Evolutionary conservation across 2,113 vertebrate species (phyloP).

Genomic region (Dasyornis broadbenti): DNA sequence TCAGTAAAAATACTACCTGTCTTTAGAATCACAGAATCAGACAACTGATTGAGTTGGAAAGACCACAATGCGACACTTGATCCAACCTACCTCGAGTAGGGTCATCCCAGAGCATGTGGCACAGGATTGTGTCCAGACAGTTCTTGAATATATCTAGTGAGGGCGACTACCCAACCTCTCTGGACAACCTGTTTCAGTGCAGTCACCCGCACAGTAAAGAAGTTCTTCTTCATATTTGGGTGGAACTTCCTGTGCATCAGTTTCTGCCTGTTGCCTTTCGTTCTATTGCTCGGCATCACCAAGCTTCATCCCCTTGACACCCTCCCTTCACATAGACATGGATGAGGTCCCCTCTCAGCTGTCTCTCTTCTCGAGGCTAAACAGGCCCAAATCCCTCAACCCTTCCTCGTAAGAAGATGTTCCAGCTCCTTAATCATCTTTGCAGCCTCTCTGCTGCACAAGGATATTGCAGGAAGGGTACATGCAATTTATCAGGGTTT

Average conservation of each 20-base stretch:
- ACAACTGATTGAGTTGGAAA: not conserved
- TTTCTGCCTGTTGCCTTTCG: not conserved
- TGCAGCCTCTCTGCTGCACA: not conserved
- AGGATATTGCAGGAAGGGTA: not conserved
- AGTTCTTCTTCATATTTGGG: not conserved
- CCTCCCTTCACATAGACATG: not conserved
- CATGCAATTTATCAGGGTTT: not conserved
- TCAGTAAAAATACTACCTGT: not conserved
- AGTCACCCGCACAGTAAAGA: not conserved
- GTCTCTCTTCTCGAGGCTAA: not conserved
- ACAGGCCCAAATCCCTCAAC: not conserved
- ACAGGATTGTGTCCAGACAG: not conserved
- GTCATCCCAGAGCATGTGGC: not conserved
- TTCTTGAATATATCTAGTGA: not conserved
- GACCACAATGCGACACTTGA: not conserved
- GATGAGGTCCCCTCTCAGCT: not conserved
- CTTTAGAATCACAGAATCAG: not conserved
- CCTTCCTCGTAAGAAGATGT: no score
- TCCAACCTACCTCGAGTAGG: not conserved
- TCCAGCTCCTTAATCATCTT: not conserved
- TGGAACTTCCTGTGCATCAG: not conserved
- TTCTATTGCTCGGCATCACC: rapidly evolving
- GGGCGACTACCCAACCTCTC: not conserved
- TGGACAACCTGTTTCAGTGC: not conserved
- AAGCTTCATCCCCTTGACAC: not conserved